A percentile compares a stretch with the other conserved stretches of the same genome.
These are phyloP conservation scores for Neoniphon sammara DNA, from an alignment of 2,797 vertebrate genomes.

Conservation along the genomic window DNA sequence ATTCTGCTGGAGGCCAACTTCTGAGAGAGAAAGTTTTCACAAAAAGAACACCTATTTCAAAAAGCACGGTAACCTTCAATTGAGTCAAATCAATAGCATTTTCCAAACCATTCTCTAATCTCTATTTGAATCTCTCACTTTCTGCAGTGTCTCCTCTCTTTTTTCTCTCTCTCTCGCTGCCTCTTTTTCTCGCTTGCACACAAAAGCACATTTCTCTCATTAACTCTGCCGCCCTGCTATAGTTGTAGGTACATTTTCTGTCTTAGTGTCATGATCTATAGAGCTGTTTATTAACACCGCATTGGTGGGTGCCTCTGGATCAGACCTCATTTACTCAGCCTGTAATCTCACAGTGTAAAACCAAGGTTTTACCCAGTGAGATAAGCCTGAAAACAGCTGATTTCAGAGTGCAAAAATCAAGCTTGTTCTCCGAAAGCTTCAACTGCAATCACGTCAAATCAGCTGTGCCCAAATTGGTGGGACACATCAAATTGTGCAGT, in stretches of 20 bases:
- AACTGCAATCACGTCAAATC: too few relatives aligned
- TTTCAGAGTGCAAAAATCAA: too few relatives aligned
- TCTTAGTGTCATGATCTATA: neutral
- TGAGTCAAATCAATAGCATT: neutral
- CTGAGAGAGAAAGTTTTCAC: constrained; percentile 18
- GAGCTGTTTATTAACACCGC: too few relatives aligned
- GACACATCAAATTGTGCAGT: too few relatives aligned
- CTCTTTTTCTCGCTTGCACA: neutral
- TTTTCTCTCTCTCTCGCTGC: neutral
- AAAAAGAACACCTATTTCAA: neutral
- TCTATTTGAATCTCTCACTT: neutral
- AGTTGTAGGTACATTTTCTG: neutral
- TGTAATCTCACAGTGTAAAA: neutral
- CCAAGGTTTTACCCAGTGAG: too few relatives aligned
- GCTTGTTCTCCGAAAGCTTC: too few relatives aligned
- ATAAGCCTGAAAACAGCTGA: too few relatives aligned
- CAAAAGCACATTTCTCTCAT: neutral
- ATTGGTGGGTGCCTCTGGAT: too few relatives aligned
- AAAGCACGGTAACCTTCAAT: neutral
- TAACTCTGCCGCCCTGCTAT: neutral
- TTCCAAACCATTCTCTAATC: neutral
- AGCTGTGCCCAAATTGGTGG: too few relatives aligned
- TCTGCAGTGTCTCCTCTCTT: neutral
- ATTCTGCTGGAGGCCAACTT: constrained; percentile 44
- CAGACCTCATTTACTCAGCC: neutral